A percentile compares a stretch with the other conserved stretches of the same genome.
phyloP scores from a whole-genome alignment of 2,888 invertebrate species.

The Volucella inanis region DNA sequence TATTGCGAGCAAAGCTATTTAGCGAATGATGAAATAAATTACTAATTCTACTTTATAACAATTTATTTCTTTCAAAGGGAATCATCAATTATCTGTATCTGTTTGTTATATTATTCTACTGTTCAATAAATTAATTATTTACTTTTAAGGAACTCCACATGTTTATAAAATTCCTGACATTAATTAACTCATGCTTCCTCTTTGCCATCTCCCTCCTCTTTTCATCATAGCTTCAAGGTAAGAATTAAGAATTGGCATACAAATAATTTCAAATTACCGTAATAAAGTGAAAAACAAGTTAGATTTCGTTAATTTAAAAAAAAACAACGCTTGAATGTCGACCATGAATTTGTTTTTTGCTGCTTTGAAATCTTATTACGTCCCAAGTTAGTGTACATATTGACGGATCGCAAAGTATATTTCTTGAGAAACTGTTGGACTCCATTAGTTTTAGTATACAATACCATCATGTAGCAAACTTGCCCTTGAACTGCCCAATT shows the following conservation, averaged over 20 bases:
- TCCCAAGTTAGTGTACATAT: no score
- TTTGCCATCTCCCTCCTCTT: neutral
- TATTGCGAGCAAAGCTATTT: no score
- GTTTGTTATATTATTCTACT: neutral
- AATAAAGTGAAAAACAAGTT: neutral
- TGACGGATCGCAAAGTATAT: no score
- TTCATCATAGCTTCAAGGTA: neutral
- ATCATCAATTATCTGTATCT: neutral
- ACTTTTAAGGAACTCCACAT: neutral
- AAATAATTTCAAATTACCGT: neutral
- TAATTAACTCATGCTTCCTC: neutral
- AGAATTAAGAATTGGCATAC: neutral
- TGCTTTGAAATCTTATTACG: no score
- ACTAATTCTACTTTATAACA: neutral
- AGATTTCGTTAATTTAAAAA: neutral
- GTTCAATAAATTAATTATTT: neutral
- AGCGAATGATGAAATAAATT: neutral
- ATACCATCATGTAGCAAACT: no score
- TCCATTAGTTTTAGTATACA: no score
- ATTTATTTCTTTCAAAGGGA: neutral
- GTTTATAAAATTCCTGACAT: neutral
- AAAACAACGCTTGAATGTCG: no score
- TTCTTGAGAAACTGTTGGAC: no score
- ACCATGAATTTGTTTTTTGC: no score
- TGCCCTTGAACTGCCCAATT: no score